Percentiles rank a stretch among this genome's conserved stretches.
These are phyloP conservation scores for Drosophila kanekoi DNA, from an alignment of 2,888 invertebrate species.

Conservation along the genomic window DNA sequence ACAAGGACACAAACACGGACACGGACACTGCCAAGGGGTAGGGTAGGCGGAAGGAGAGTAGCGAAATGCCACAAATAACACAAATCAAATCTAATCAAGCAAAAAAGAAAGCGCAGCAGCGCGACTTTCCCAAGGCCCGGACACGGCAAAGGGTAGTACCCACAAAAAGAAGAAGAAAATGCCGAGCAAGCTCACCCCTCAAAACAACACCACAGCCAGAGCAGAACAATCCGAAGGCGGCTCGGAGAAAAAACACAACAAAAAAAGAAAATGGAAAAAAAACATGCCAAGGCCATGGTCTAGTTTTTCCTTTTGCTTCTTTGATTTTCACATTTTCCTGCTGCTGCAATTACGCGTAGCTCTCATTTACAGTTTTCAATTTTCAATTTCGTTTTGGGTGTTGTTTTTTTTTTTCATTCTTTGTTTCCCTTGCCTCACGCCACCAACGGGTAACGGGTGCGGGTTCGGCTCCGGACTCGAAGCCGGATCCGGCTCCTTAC, in stretches of 20 bases:
- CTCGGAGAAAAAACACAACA: conserved; percentile 20
- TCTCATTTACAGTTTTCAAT: conserved; percentile 47
- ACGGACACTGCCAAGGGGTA: background rate
- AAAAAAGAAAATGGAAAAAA: conserved; percentile 7
- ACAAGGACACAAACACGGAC: background rate
- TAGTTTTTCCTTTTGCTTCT: conserved; percentile 49
- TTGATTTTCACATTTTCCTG: conserved; percentile 12
- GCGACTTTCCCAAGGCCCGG: conserved; percentile 55
- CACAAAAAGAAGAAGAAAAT: background rate
- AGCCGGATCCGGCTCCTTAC: no score
- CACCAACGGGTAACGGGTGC: conserved; percentile 18
- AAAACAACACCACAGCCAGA: conserved; percentile 26
- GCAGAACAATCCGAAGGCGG: conserved; percentile 13
- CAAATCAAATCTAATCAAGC: conserved; percentile 78
- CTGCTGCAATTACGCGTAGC: conserved; percentile 62
- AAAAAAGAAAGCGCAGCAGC: conserved; percentile 59
- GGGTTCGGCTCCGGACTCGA: conserved; percentile 1
- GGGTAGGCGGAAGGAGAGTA: conserved; percentile 5
- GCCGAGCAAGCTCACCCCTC: conserved; percentile 57
- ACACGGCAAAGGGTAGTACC: conserved; percentile 39
- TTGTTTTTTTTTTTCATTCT: conserved; percentile 33
- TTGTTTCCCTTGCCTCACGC: conserved; percentile 47
- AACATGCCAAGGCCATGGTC: conserved; percentile 60
- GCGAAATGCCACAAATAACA: conserved; percentile 77
- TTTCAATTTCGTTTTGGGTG: conserved; percentile 51